Evolutionary conservation across 1,140 invertebrate genomes (phyloP), one percentile per base, ranked within the genome.

Genomic region (Leptopilina boulardi): DNA sequence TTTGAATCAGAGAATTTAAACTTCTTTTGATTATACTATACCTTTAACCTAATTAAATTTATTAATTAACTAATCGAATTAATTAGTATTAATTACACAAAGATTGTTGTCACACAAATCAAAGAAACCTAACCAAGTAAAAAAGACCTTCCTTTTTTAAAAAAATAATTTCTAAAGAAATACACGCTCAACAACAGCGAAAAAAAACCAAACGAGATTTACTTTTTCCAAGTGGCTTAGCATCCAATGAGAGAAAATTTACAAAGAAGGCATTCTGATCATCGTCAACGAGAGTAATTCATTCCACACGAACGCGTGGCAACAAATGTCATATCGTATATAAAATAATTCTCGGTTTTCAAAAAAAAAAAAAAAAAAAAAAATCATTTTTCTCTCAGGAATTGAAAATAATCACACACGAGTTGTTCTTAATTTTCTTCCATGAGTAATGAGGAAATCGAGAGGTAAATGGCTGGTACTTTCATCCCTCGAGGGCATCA

Each of bases 381-480:
- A 30, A 66, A 30, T 66, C 23, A 66, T 5, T 23, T 30, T 30
- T 30, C 59, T 66, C 59, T 11, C 26, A 3, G 21, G 19, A 11
- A 23, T 59, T 59, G 4, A 13, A 59, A 59, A 23, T 9, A 38
- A 3, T 6, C 0, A 15, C 26, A 26, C 23, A 26, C 56, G 23
- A 73, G 71, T 72, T 70, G 18, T 74, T 75, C 51, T 71, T 75
- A 81, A 78, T 78, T 70, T 74, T 74, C 70, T 59, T 21, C n/a
- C 26, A 42, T 11, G 66, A 73, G 70, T 76, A 78, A 81, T 81
- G 77, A 47, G 71, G 78, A 78, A 78, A 78, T 78, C 42, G 77
- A 72, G 66, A 74, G 38, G 47, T 73, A 76, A 80, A 80, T 76
- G 73, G 71, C 76, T 71, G 30, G 23, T 21, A 66, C 23, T 54